phyloP scores from a whole-genome alignment of 2,888 invertebrate genomes.

The Trissoscelio sp. region DNA sequence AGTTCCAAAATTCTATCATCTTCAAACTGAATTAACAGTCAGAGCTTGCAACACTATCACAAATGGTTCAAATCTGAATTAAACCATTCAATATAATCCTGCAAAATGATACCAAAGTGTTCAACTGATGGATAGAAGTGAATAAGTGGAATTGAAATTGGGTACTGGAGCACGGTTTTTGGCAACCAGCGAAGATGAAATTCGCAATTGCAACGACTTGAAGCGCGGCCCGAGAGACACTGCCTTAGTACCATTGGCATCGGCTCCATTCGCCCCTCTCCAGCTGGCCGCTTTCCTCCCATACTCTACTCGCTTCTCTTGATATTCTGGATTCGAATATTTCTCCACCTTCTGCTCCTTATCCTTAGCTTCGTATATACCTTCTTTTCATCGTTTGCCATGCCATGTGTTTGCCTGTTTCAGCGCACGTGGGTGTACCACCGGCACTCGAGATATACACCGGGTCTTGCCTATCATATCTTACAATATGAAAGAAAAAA shows the following conservation, averaged over 20 bases:
- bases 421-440: constrained; percentile 77
- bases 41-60: background rate
- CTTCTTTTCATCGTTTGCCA: constrained; percentile 65
- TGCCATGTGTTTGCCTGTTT: constrained; percentile 72
- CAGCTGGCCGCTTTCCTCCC: constrained; percentile 64
- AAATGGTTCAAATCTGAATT: background rate
- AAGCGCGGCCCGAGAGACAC: constrained; percentile 81
- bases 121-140: too few relatives aligned
- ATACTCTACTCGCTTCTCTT: constrained; percentile 71
- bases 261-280: constrained; percentile 79
- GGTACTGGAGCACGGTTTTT: constrained; percentile 5
- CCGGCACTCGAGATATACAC: constrained; percentile 68
- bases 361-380: constrained; percentile 59
- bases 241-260: constrained; percentile 82
- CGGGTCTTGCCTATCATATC: constrained; percentile 66
- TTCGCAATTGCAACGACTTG: constrained; percentile 76
- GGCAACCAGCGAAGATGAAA: constrained; percentile 39
- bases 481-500: constrained; percentile 39
- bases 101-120: background rate
- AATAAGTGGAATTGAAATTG: background rate
- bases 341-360: constrained; percentile 70
- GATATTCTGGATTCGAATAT: constrained; percentile 71
- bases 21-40: too few relatives aligned
- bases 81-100: background rate
- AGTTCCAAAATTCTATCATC: too few relatives aligned